Evolutionary conservation across 2,888 invertebrate species (phyloP), one percentile per base, ranked within the genome.

Genomic region (Drosophila histrio): DNA sequence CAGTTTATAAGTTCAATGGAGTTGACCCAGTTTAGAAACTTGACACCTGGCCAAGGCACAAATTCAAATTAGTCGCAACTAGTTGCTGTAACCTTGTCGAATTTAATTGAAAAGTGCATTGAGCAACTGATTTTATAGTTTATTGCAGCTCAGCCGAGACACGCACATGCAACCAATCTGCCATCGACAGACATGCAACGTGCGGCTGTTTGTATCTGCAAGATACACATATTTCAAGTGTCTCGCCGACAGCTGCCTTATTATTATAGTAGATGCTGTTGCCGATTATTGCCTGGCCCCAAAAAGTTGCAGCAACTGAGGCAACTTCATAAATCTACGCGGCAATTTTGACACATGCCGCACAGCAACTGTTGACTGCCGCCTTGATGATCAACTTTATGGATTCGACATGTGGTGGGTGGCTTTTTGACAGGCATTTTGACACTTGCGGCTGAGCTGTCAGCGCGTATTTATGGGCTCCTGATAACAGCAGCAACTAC

Each of bases 161-260:
- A 86, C 81, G 86, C 81, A 81, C 65, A 77, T 46, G 79, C 83
- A 72, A 32, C 72, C 47, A 53, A 86, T 83, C 86, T 63, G 57
- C 71, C 71, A 79, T 70, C 86, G 56, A 57, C 72, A 68, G 83
- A 66, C 80, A 73, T 73, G 86, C 73, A 73, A 57, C 36, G 39
- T 38, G 38, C 39, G 34, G 47, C 46, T 22, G 47, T 57, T 28
- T 44, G 61, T 75, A 75, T 80, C 78, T 71, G 70, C 46, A 43
- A 73, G 86, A 82, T 82, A 82, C 83, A 72, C 64, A 81, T 86
- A 79, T 72, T 78, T 81, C 80, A 87, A 87, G 82, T 81, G 81
- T 50, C 84, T 66, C 74, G 75, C 47, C 81, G 82, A 82, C 81
- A 86, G 87, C 82, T 77, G 84, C 84, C 84, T 82, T 82, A 86